Evolutionary conservation across 2,113 vertebrate genomes (phyloP), one percentile per base, ranked within the genome.

Genomic region (Motacilla tschutschensis): DNA sequence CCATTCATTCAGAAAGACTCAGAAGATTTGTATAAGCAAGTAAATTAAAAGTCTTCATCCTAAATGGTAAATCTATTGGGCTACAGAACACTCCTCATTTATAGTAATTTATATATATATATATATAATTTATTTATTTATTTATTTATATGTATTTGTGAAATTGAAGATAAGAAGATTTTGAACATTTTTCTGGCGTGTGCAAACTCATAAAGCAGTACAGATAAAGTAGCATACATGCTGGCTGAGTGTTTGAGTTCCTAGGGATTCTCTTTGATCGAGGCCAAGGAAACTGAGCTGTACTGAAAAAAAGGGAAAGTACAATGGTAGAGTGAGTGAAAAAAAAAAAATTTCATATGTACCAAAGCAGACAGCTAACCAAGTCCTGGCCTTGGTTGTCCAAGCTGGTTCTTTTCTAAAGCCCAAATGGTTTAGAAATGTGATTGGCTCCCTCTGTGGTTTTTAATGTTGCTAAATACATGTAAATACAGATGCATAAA

Each of bases 141-240:
- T 12, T 8, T 66, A 10, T 60, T 4, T 41, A 8, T 53, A 33
- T 43, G 16, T 58, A 59, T 69, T 59, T 65, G 17, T 63, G 53
- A 89, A 90, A 76, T 3, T 72, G 51, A 82, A 83, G 48, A 81
- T 74, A 84, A 93, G 70, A 81, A 81, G 12, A 5, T 14, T 89
- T 76, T 86, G 35, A 93, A 89, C 33, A 70, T 58, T 63, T 10
- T 75, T 83, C 55, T 93, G 82, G 29, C 59, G 71, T 16, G 8
- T 83, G 50, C n/a, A 79, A 89, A 53, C 24, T 55, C 53, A 64
- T 51, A 77, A 84, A 89, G 12, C 41, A 41, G 19, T 51, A 21
- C 21, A 87, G 70, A 79, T 85, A 67, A 87, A 93, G 38, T 28
- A 85, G 33, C 19, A 25, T 33, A 13, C 50, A 54, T 57, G 38